These are phyloP conservation scores for Manacus vitellinus DNA, from an alignment of 2,113 vertebrate species.

Conservation along the genomic window DNA sequence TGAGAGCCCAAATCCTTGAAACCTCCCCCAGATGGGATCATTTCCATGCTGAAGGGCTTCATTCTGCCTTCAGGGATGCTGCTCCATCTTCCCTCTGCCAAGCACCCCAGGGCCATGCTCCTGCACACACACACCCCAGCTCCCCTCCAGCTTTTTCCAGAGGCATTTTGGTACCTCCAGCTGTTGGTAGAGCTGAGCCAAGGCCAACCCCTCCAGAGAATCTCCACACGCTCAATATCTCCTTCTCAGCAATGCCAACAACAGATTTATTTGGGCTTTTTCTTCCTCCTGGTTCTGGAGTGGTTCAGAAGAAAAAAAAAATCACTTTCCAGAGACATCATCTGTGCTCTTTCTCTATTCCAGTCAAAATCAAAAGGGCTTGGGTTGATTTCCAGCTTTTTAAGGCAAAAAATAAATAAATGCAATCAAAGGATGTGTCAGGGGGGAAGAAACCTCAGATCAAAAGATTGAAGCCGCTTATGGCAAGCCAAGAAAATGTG, in stretches of 20 bases:
- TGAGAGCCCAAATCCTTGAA: neutral
- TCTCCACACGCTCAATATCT: neutral
- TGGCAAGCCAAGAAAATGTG: neutral
- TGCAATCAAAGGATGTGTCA: neutral
- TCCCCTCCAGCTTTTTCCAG: neutral
- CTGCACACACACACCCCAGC: neutral
- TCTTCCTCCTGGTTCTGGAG: neutral
- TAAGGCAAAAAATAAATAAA: neutral
- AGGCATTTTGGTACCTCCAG: neutral
- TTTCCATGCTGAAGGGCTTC: neutral
- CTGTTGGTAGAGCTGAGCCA: neutral
- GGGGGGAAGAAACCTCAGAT: neutral
- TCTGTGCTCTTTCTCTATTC: neutral
- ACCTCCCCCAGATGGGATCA: neutral
- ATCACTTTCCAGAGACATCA: neutral
- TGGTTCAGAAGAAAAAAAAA: neutral
- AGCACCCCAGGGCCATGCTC: rapidly evolving
- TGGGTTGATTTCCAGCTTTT: constrained; percentile 29
- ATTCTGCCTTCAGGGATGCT: neutral
- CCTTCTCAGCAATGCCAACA: neutral
- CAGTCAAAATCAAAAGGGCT: constrained; percentile 26
- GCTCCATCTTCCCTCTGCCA: neutral
- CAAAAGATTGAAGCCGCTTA: neutral
- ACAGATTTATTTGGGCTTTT: constrained; percentile 11
- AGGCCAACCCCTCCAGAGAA: neutral